Evolutionary conservation across 2,113 vertebrate genomes (phyloP).

Genomic region (Artemisiospiza belli): DNA sequence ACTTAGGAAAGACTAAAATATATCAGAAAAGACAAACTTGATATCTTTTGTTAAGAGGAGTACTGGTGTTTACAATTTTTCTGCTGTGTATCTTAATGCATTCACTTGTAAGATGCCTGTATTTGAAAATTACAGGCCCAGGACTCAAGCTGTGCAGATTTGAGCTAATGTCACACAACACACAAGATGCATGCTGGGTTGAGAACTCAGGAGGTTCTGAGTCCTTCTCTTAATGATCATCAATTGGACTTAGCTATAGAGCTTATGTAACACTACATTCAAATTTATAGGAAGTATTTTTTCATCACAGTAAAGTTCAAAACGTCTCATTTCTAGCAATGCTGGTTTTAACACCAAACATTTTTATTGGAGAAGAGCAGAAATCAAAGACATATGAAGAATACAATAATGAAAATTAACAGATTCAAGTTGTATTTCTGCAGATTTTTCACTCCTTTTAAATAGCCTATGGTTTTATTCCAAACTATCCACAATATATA

Average conservation of each 20-base stretch:
- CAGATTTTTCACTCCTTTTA: not conserved
- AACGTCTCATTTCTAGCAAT: not conserved
- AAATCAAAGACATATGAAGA: conserved; percentile 8
- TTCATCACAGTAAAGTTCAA: not conserved
- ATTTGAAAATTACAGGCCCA: not conserved
- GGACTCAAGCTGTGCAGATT: not conserved
- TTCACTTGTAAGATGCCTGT: not conserved
- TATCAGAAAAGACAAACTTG: not conserved
- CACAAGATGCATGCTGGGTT: not conserved
- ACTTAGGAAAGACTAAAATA: not conserved
- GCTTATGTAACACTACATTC: not conserved
- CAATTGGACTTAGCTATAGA: not conserved
- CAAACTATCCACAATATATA: not conserved
- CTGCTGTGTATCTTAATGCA: not conserved
- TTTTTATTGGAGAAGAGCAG: not conserved
- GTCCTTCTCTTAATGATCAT: not conserved
- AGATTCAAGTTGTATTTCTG: not conserved
- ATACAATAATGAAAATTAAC: not conserved
- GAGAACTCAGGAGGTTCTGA: not conserved
- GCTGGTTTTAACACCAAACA: not conserved
- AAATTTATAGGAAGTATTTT: not conserved
- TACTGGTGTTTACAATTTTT: not conserved
- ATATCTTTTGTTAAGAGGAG: not conserved
- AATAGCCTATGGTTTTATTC: not conserved
- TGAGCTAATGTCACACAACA: not conserved